These are phyloP conservation scores for Lissocephala sabroskyi DNA, from an alignment of 2,888 invertebrate species.

Conservation along the genomic window DNA sequence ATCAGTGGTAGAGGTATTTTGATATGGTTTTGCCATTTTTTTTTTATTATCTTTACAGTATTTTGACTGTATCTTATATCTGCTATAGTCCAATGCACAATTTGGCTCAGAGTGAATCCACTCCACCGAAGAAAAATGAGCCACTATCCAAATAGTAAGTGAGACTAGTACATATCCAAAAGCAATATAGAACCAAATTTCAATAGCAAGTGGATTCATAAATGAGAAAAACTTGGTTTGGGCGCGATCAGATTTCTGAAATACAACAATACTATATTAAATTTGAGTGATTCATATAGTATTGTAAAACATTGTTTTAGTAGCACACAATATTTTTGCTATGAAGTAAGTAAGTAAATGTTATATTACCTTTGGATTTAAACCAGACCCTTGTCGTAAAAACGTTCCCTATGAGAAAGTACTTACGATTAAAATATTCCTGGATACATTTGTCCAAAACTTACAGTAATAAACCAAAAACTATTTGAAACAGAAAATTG, in stretches of 20 bases:
- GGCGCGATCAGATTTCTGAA: slow-evolving; percentile 76
- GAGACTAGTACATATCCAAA: slow-evolving; percentile 86
- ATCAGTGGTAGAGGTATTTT: too few species aligned
- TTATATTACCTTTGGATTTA: slow-evolving; percentile 83
- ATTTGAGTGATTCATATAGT: too few species aligned
- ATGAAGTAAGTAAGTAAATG: not conserved
- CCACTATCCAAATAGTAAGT: slow-evolving; percentile 87
- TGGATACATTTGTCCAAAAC: too few species aligned
- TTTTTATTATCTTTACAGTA: too few species aligned
- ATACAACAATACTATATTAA: slow-evolving; percentile 17
- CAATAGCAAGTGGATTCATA: slow-evolving; percentile 86
- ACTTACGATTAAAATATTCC: too few species aligned
- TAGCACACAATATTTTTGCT: not conserved
- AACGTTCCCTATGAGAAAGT: slow-evolving; percentile 77
- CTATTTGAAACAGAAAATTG: slow-evolving; percentile 96
- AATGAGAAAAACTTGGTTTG: slow-evolving; percentile 85
- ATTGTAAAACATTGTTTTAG: too few species aligned
- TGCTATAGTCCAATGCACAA: slow-evolving; percentile 75
- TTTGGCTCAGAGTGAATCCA: slow-evolving; percentile 78
- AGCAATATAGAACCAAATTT: slow-evolving; percentile 88
- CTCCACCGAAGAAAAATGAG: slow-evolving; percentile 88
- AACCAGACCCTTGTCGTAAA: slow-evolving; percentile 87
- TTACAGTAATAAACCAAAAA: slow-evolving; percentile 87
- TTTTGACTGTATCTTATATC: too few species aligned
- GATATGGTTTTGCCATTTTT: too few species aligned